Evolutionary conservation across 2,113 vertebrate genomes (phyloP).

Genomic region (Sinocyclocheilus grahami): DNA sequence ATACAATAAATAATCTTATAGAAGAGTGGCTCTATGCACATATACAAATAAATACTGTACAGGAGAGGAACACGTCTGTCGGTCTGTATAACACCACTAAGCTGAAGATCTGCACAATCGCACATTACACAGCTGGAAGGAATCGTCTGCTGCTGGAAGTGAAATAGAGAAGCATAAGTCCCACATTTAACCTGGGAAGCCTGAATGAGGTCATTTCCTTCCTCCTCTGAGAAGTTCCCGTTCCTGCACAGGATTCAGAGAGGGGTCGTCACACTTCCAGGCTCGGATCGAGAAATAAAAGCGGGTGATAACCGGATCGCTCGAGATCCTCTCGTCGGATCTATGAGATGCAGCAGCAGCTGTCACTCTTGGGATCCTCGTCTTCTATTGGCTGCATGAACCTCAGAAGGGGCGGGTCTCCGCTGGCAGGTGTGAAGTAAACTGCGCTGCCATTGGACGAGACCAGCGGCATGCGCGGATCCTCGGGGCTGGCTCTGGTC

Average conservation of each 20-base stretch:
- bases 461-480: conserved; percentile 86
- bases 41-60: conserved; percentile 60
- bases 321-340: not conserved
- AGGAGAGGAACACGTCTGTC: not conserved
- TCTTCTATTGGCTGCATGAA: conserved; percentile 93
- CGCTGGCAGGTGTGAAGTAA: conserved; percentile 91
- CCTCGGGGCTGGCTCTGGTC: conserved; percentile 74
- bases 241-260: not conserved
- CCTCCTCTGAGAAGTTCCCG: too few relatives aligned
- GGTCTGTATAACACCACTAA: too few relatives aligned
- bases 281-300: too few relatives aligned
- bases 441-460: conserved; percentile 89
- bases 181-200: not conserved
- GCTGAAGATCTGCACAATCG: too few relatives aligned
- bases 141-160: not conserved
- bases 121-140: not conserved
- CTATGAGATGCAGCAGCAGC: conserved; percentile 89
- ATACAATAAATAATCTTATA: conserved; percentile 44
- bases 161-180: not conserved
- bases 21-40: conserved; percentile 51
- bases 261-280: not conserved
- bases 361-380: conserved; percentile 82
- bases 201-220: conserved; percentile 29
- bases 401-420: conserved; percentile 90
- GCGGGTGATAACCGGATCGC: not conserved